Evolutionary conservation across 2,797 vertebrate genomes (phyloP), one percentile per base, ranked within the genome.

Genomic region (Poeciliopsis paucimaculata): DNA sequence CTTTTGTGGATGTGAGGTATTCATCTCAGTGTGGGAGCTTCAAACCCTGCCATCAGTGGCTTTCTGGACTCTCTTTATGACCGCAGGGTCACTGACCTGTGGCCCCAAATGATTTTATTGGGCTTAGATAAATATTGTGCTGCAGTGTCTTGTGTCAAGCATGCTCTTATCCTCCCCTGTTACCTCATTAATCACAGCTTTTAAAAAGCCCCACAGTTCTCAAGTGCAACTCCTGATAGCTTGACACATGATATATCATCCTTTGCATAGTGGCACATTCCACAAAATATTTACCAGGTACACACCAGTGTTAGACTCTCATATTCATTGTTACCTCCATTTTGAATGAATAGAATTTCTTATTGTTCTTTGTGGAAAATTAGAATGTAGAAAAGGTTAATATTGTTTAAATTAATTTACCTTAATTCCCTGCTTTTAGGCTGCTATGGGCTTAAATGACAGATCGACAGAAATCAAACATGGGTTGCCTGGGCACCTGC

Each of bases 371-470:
- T 66, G 11, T 49, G 55, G 26, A 77, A 73, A 45, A 16, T 46
- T 45, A 6, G 26, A 70, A 70, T 70, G 2, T 8, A 18, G 41
- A 72, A 71, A 71, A 72, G 8, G 18, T 5, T 26, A 5, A 41
- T 68, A 20, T 68, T 66, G 34, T 41, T 26, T 39, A 13, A 41
- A 20, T 68, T 68, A 4, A 41, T 39, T 41, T 41, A 49, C 36
- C 2, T 20, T 79, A 41, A 55, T 74, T 77, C 13, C 79, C 7
- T 70, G 68, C 34, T 82, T 79, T 83, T 93, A 99, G 98, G 96
- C 96, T 92, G 96, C 97, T 0, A 95, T 96, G 0, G 96, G 96
- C 51, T 95, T 98, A 87, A 98, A 97, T 92, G 98, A 99, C 80
- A 96, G 97, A 87, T 96, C 96, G 41, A 95, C 95, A 60, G 98